These are phyloP conservation scores for Solea senegalensis DNA, from an alignment of 2,113 vertebrate species.

Conservation along the genomic window DNA sequence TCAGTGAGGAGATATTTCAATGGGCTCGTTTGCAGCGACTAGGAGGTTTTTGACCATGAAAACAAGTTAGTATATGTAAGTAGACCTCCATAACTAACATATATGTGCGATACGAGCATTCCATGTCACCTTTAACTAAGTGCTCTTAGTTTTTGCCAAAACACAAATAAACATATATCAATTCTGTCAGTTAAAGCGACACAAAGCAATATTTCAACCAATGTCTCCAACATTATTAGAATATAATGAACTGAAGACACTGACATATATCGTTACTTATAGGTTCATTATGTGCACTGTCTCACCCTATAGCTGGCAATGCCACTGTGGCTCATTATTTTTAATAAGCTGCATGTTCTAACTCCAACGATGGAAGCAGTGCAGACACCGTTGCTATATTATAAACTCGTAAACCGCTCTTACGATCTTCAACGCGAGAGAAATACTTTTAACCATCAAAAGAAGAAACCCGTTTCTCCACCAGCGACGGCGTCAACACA, in stretches of 20 bases:
- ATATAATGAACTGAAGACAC: not conserved
- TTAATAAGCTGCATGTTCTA: constrained; percentile 25
- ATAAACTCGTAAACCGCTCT: not conserved
- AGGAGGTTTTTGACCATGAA: too few relatives aligned
- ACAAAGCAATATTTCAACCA: too few relatives aligned
- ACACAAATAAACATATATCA: too few relatives aligned
- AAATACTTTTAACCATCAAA: constrained; percentile 6
- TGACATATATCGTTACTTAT: not conserved
- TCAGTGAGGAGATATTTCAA: too few relatives aligned
- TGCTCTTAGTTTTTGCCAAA: too few relatives aligned
- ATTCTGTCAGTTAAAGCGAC: too few relatives aligned
- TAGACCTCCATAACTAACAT: too few relatives aligned
- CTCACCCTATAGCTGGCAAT: not conserved
- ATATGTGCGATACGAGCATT: too few relatives aligned
- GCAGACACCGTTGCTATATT: not conserved
- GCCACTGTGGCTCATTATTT: constrained; percentile 30
- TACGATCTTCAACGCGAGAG: not conserved
- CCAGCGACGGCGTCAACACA: not conserved
- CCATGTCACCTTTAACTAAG: too few relatives aligned
- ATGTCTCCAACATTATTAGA: not conserved
- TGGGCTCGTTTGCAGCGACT: too few relatives aligned
- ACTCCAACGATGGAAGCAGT: not conserved
- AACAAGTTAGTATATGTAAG: too few relatives aligned
- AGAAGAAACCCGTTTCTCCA: not conserved
- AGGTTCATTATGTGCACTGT: not conserved